These are phyloP conservation scores for Zapornia atra DNA, from an alignment of 2,113 vertebrate genomes.

Conservation along the genomic window DNA sequence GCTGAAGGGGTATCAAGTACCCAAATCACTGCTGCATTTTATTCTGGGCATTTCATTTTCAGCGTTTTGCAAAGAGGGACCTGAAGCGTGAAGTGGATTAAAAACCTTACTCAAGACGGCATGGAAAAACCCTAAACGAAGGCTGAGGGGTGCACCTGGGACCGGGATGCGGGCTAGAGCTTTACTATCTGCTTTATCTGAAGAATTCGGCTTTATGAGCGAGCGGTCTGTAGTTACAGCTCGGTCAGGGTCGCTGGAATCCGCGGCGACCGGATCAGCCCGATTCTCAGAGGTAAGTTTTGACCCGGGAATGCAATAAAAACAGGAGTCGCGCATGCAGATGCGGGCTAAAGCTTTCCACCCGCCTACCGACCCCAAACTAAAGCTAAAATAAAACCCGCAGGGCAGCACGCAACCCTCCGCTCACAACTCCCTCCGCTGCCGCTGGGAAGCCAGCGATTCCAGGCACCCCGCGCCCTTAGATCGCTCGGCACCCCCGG, in stretches of 20 bases:
- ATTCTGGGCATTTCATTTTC: background rate
- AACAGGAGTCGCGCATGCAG: background rate
- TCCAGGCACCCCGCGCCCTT: background rate
- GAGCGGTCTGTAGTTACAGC: accelerated
- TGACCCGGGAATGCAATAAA: accelerated
- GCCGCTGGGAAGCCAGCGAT: background rate
- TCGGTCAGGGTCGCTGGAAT: background rate
- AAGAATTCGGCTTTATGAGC: no score
- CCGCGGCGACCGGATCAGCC: accelerated
- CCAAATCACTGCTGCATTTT: background rate
- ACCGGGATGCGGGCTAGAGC: background rate
- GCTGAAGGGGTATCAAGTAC: background rate
- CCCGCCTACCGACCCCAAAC: no score
- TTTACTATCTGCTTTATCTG: background rate
- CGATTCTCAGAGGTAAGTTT: background rate
- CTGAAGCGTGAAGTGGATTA: background rate
- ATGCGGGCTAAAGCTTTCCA: background rate
- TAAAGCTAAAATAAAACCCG: no score
- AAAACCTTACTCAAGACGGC: background rate
- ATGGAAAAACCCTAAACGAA: background rate
- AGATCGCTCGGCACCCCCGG: background rate
- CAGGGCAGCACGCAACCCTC: background rate
- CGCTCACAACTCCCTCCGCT: no score
- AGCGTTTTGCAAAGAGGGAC: background rate
- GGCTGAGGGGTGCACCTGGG: background rate